A percentile compares a stretch with the other conserved stretches of the same genome.
Evolutionary conservation across 2,797 vertebrate genomes (phyloP).

Genomic region (Heteromormyrus szaboi): DNA sequence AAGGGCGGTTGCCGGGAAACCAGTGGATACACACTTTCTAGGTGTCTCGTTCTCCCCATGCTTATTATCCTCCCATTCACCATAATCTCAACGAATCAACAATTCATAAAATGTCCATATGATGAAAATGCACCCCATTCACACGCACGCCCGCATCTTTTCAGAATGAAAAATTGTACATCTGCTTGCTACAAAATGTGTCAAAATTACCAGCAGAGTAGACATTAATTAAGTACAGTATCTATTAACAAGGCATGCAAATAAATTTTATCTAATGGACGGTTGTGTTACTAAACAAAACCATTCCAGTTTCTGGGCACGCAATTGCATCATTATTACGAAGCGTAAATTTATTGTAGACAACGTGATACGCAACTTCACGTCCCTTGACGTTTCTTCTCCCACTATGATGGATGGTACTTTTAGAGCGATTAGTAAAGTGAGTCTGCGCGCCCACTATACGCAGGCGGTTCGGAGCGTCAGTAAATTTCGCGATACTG

Average conservation of each 20-base stretch:
- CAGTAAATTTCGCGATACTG: not conserved
- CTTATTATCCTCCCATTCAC: not conserved
- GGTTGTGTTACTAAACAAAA: not conserved
- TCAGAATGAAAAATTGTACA: not conserved
- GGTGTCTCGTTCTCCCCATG: not conserved
- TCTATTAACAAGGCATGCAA: not conserved
- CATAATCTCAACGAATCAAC: not conserved
- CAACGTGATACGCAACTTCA: not conserved
- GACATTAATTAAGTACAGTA: not conserved
- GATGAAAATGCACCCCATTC: not conserved
- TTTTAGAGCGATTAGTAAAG: slow-evolving; percentile 10
- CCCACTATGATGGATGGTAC: not conserved
- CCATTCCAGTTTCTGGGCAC: not conserved
- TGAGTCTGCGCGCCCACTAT: not conserved
- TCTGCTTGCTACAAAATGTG: not conserved
- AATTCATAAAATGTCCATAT: not conserved
- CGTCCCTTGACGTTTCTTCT: not conserved
- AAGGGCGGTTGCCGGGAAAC: not conserved
- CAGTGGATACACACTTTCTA: not conserved
- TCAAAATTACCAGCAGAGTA: not conserved
- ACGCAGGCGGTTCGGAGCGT: not conserved
- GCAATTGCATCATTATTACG: not conserved
- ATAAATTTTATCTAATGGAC: not conserved
- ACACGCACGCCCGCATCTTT: not conserved
- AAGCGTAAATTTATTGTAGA: not conserved